Conservation (phyloP, 2,888 invertebrate species). For the Chrysolina americana region DNA sequence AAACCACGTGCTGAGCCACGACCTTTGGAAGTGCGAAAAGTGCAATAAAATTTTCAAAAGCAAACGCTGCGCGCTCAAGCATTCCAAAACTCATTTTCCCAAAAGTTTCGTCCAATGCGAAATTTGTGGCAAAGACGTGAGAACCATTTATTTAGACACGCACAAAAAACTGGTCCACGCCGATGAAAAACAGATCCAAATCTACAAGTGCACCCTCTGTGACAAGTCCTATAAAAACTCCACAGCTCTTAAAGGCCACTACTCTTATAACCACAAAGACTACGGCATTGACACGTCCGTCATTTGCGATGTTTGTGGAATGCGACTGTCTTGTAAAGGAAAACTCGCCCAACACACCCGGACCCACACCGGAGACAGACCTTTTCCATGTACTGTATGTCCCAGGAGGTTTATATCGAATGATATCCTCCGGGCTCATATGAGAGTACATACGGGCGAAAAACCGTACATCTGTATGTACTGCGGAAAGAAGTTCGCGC, state of each 20-base stretch:
- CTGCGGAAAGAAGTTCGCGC: constrained; percentile 67
- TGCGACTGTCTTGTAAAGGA: constrained; percentile 62
- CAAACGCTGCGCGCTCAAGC: constrained; percentile 71
- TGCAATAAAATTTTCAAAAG: constrained; percentile 70
- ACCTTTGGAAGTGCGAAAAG: constrained; percentile 68
- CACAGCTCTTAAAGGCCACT: constrained; percentile 44
- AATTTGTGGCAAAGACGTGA: constrained; percentile 72
- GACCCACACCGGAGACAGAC: constrained; percentile 72
- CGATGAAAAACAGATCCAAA: constrained; percentile 37
- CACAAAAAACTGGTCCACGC: constrained; percentile 45
- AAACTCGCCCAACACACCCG: constrained; percentile 68
- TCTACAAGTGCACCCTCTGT: constrained; percentile 45
- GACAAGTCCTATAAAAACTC: constrained; percentile 47
- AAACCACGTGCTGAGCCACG: constrained; percentile 69
- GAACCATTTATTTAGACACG: constrained; percentile 43
- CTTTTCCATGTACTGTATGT: constrained; percentile 59
- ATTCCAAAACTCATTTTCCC: constrained; percentile 70
- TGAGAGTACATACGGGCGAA: constrained; percentile 59
- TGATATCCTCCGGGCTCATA: constrained; percentile 70
- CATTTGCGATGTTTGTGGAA: constrained; percentile 45
- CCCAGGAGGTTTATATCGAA: constrained; percentile 70
- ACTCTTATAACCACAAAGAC: constrained; percentile 46
- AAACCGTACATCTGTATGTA: constrained; percentile 57
- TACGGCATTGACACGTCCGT: constrained; percentile 47
- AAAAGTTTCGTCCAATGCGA: constrained; percentile 71